Conservation (phyloP, 1,140 invertebrate species). For the Diuraphis noxia region DNA sequence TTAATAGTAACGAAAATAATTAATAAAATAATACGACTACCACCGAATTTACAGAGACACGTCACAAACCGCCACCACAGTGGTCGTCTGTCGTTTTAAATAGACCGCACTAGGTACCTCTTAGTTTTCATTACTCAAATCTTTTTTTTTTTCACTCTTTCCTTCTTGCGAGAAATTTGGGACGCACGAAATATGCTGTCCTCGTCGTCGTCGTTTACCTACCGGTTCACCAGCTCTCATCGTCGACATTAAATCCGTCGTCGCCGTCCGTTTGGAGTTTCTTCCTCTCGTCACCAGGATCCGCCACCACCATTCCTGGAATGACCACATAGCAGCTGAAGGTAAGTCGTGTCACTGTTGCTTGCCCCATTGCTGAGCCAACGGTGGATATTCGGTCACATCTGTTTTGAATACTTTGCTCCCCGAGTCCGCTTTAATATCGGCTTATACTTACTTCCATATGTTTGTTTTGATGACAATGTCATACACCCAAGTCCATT, state of each 20-base stretch:
- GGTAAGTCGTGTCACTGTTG: neutral
- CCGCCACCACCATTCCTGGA: neutral
- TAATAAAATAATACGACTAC: neutral
- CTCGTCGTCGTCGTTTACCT: neutral
- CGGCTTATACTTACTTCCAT: neutral
- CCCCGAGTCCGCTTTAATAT: neutral
- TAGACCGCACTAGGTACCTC: neutral
- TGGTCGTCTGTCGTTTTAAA: neutral
- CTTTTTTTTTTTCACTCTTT: neutral
- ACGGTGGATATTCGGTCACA: neutral
- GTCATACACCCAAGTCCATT: neutral
- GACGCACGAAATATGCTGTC: neutral
- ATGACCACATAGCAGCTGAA: neutral
- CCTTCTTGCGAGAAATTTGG: neutral
- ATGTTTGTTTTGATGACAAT: neutral
- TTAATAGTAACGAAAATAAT: conserved; percentile 1
- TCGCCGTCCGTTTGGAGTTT: neutral
- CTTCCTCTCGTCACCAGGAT: neutral
- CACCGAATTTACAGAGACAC: neutral
- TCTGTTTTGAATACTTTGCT: neutral
- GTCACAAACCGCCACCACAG: neutral
- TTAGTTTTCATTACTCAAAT: neutral
- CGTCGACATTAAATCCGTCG: neutral
- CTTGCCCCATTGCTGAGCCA: neutral
- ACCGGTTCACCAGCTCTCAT: neutral